phyloP scores from a whole-genome alignment of 2,113 vertebrate species.

The Mellivora capensis region DNA sequence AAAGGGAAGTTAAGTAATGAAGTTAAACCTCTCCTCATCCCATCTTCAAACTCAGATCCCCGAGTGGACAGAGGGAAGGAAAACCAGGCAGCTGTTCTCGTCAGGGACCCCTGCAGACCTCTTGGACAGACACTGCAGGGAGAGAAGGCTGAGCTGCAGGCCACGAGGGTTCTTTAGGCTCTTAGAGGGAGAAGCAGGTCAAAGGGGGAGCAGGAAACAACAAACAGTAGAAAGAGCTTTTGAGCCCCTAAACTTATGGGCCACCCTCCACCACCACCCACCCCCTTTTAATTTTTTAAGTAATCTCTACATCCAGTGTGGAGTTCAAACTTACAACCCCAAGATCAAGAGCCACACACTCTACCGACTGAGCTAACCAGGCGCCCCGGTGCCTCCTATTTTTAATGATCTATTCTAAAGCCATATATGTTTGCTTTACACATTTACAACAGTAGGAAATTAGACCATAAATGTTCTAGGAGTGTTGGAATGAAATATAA shows the following conservation, averaged over 20 bases:
- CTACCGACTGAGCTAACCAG: neutral
- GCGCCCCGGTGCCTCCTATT: fast-evolving
- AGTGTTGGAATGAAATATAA: neutral
- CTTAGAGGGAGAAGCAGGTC: slow-evolving; percentile 54
- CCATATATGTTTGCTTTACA: neutral
- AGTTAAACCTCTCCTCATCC: neutral
- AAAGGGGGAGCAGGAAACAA: slow-evolving; percentile 41
- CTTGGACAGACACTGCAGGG: slow-evolving; percentile 46
- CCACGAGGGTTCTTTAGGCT: slow-evolving; percentile 55
- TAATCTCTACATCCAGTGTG: neutral
- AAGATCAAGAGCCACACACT: neutral
- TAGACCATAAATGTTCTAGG: neutral
- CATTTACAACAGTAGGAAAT: neutral
- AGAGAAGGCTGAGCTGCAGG: slow-evolving; percentile 56
- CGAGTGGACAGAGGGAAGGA: neutral
- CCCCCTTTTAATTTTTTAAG: neutral
- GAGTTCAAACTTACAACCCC: neutral
- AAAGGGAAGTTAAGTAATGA: neutral
- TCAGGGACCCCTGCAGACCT: slow-evolving; percentile 72
- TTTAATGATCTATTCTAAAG: neutral
- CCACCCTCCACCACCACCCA: slow-evolving; percentile 62
- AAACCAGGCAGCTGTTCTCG: slow-evolving; percentile 50
- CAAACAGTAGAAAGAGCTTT: slow-evolving; percentile 21
- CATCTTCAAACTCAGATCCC: slow-evolving; percentile 25
- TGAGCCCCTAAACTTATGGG: slow-evolving; percentile 38